Evolutionary conservation across 2,888 invertebrate genomes (phyloP).

Genomic region (Micoletzkya japonica): DNA sequence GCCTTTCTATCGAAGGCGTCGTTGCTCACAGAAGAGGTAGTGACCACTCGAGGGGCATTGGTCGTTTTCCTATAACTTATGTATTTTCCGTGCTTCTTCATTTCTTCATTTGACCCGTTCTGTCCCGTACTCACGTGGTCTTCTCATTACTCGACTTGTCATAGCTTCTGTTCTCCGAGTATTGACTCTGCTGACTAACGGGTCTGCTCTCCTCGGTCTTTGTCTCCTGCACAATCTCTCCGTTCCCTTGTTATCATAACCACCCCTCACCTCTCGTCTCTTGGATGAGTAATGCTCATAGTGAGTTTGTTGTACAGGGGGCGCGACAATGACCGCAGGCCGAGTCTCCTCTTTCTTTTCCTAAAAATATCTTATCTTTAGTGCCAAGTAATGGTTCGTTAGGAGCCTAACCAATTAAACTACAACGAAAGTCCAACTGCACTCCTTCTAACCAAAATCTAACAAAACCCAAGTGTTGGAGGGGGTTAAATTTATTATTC

Average conservation of each 20-base stretch:
- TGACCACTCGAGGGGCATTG: constrained; percentile 15
- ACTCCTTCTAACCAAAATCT: too few relatives aligned
- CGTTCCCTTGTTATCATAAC: neutral
- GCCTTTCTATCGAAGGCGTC: constrained; percentile 45
- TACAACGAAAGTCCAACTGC: too few relatives aligned
- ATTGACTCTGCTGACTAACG: constrained; percentile 43
- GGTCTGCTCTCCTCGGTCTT: constrained; percentile 34
- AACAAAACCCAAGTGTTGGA: too few relatives aligned
- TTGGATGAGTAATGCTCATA: constrained; percentile 16
- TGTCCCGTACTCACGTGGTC: constrained; percentile 32
- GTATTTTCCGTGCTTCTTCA: neutral
- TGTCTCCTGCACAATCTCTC: neutral
- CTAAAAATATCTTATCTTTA: neutral
- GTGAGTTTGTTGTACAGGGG: neutral
- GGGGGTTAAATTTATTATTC: too few relatives aligned
- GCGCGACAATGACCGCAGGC: neutral
- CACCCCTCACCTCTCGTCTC: neutral
- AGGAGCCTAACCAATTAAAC: too few relatives aligned
- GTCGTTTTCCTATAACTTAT: neutral
- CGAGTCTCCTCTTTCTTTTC: constrained; percentile 21
- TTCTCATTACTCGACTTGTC: constrained; percentile 49
- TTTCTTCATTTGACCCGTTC: too few relatives aligned
- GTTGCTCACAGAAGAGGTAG: constrained; percentile 18
- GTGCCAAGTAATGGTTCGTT: too few relatives aligned
- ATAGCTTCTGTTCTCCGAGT: constrained; percentile 40